phyloP scores from a whole-genome alignment of 1,140 invertebrate species.

The Contarinia nasturtii region DNA sequence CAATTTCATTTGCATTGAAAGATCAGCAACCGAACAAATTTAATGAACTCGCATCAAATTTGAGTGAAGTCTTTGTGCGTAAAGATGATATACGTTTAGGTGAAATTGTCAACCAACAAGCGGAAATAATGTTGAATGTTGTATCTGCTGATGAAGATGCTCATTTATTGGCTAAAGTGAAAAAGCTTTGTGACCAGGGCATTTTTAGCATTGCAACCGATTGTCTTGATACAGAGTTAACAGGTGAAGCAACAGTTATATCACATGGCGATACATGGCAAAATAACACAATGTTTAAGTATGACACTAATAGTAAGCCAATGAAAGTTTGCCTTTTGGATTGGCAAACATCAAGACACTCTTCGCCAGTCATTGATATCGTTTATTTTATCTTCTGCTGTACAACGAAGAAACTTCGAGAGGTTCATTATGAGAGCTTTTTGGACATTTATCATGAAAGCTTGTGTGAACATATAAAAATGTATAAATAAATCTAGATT shows the following conservation, averaged over 20 bases:
- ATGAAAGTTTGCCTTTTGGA: constrained; percentile 23
- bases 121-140: neutral
- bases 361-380: constrained; percentile 29
- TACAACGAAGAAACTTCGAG: constrained; percentile 23
- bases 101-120: neutral
- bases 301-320: constrained; percentile 9
- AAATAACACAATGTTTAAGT: constrained; percentile 16
- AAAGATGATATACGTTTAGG: neutral
- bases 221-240: neutral
- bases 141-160: neutral
- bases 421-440: constrained; percentile 22
- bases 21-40: constrained; percentile 12
- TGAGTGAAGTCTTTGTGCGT: constrained; percentile 6
- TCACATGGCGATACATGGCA: constrained; percentile 10
- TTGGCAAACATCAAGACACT: constrained; percentile 28
- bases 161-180: neutral
- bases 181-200: neutral
- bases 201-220: neutral
- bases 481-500: neutral
- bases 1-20: constrained; percentile 19
- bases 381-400: constrained; percentile 31
- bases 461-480: constrained; percentile 10
- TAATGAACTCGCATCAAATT: constrained; percentile 5
- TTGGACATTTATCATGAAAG: constrained; percentile 26
- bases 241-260: neutral